A percentile compares a stretch with the other conserved stretches of the same genome.
These are phyloP conservation scores for Zootermopsis nevadensis DNA, from an alignment of 2,888 invertebrate species.

Conservation along the genomic window DNA sequence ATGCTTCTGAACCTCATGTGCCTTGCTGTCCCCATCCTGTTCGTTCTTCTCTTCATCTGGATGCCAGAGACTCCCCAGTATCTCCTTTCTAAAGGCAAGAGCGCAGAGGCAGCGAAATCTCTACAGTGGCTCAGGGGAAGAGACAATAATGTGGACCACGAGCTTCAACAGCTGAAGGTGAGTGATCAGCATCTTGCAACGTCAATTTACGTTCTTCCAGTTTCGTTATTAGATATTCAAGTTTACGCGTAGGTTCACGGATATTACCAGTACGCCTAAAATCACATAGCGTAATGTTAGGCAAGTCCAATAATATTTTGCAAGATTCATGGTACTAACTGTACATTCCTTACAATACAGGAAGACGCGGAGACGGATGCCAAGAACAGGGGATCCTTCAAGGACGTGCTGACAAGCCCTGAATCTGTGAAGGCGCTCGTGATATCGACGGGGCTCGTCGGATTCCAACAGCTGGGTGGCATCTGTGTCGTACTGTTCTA, in stretches of 20 bases:
- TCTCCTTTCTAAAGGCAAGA: slow-evolving; percentile 69
- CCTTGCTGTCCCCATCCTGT: slow-evolving; percentile 70
- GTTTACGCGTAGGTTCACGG: too few species aligned
- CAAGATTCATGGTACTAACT: too few species aligned
- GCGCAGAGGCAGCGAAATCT: slow-evolving; percentile 72
- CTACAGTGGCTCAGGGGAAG: slow-evolving; percentile 76
- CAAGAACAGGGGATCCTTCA: slow-evolving; percentile 58
- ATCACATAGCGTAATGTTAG: too few species aligned
- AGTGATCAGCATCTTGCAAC: slow-evolving; percentile 47
- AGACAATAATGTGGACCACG: slow-evolving; percentile 71
- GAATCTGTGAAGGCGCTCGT: slow-evolving; percentile 82
- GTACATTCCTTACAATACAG: not conserved
- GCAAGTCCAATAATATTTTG: too few species aligned
- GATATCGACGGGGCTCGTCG: slow-evolving; percentile 77
- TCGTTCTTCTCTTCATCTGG: slow-evolving; percentile 72
- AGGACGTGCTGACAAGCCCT: slow-evolving; percentile 49
- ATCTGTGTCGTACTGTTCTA: slow-evolving; percentile 86
- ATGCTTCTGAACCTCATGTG: slow-evolving; percentile 71
- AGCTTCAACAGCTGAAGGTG: slow-evolving; percentile 72
- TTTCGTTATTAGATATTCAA: too few species aligned
- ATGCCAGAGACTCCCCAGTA: slow-evolving; percentile 87
- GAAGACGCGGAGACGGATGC: slow-evolving; percentile 57
- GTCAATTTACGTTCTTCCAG: too few species aligned
- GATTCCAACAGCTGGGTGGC: slow-evolving; percentile 86
- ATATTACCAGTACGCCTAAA: too few species aligned